Conservation (phyloP, 1,140 invertebrate species). For the Chlorops oryzae region DNA sequence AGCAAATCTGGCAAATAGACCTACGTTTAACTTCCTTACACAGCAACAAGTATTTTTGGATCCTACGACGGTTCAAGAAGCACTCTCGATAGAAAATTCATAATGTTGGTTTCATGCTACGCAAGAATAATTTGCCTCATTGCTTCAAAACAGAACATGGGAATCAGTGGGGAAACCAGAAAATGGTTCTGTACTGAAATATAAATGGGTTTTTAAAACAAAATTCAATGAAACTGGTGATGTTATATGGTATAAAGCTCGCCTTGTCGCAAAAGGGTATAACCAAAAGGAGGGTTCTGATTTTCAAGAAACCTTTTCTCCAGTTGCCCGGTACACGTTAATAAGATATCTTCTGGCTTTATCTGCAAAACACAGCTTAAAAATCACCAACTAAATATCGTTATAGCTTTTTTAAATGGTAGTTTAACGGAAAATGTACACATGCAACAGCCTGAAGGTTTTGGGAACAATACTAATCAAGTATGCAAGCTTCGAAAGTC, state of each 20-base stretch:
- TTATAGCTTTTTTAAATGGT: slow-evolving; percentile 46
- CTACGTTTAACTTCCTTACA: no score
- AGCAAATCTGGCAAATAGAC: no score
- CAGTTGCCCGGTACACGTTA: neutral
- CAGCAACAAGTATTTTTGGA: no score
- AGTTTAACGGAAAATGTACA: slow-evolving; percentile 44
- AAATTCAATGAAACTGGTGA: no score
- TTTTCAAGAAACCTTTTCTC: neutral
- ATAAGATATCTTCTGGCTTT: slow-evolving; percentile 3
- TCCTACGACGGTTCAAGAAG: slow-evolving; percentile 1
- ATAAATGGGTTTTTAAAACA: no score
- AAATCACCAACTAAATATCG: slow-evolving; percentile 45
- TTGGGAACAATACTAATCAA: slow-evolving; percentile 7
- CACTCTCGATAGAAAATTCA: neutral
- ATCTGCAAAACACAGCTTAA: slow-evolving; percentile 26
- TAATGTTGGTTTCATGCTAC: neutral
- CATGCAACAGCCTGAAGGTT: slow-evolving; percentile 43
- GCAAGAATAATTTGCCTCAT: neutral
- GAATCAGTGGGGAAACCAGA: no score
- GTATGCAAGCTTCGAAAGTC: slow-evolving; percentile 23
- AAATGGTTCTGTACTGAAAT: no score
- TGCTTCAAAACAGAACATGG: slow-evolving; percentile 1
- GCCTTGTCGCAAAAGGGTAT: slow-evolving; percentile 5
- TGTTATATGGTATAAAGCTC: neutral
- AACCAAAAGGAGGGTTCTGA: slow-evolving; percentile 9